phyloP scores from a whole-genome alignment of 2,888 invertebrate genomes.

The Kuschelorhynchus macadamiae region DNA sequence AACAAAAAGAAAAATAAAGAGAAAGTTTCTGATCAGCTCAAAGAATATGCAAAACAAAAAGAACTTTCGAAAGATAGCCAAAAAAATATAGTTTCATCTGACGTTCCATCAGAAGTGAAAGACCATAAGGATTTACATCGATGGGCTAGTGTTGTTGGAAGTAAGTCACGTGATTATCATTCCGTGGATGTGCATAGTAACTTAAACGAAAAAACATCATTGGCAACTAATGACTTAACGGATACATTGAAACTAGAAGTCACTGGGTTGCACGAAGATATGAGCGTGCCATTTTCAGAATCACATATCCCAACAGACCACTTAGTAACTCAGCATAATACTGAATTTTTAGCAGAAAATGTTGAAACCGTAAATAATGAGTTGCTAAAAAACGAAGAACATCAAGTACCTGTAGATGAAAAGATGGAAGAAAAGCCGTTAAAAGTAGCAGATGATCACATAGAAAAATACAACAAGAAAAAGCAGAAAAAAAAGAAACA shows the following conservation, averaged over 20 bases:
- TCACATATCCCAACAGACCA: no score
- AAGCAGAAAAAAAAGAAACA: conserved; percentile 3
- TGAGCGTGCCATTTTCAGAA: no score
- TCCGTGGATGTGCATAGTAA: no score
- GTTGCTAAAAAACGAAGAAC: background rate
- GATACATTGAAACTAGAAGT: no score
- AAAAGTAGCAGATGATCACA: background rate
- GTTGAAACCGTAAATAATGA: background rate
- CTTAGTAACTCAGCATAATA: no score
- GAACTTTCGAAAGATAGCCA: background rate
- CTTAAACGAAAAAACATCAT: no score
- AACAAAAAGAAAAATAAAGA: no score
- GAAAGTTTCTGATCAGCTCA: no score
- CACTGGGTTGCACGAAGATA: no score
- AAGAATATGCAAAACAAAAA: background rate
- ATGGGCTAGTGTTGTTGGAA: background rate
- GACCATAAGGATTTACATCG: background rate
- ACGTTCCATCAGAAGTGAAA: background rate
- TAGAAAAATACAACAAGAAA: background rate
- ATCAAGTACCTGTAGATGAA: background rate
- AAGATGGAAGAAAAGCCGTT: background rate
- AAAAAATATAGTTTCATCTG: no score
- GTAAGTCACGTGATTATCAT: background rate
- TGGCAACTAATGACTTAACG: no score
- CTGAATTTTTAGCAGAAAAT: no score